Base-by-base conservation (phyloP, 2,113 vertebrate species). In the Empidonax traillii region DNA sequence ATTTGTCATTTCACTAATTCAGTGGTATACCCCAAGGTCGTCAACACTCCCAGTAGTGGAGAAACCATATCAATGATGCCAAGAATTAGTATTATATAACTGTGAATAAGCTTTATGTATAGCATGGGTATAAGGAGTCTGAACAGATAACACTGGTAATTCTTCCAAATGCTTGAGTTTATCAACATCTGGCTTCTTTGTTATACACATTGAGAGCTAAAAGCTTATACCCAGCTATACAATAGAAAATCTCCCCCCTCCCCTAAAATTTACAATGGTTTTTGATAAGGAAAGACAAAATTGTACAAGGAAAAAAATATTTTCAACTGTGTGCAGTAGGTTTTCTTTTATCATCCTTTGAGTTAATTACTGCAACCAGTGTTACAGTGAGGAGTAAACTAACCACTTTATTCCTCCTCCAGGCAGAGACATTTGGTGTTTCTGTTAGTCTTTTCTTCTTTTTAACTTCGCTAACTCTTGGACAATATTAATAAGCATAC, bases 361-460 rank as follows among this genome's bases (percentile, higher is more conserved):
- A 41, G 18, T 66, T 77, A 46, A 12, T 55, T 71, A 10, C 12
- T 74, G 20, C 8, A 46, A 23, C 6, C 18, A 67, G 8, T 39
- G 16, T 81, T 82, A 47, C 44, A 81, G 2, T 21, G 5, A 76
- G 33, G 6, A 51, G 10, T 51, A 71, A 65, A 59, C 3, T 21
- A 69, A 12, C 4, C 6, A n/a, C 2, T 37, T 25, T 12, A 51
- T 44, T 59, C 19, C 5, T 58, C 3, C 7, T n/a, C 2, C 14
- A 53, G 9, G 10, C 4, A 49, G 8, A 58, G 24, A 46, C 0
- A 1, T 67, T 55, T 59, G 4, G 22, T 46, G 0, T 3, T 21
- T 41, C 44, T 8, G 16, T 65, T 35, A 37, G 4, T 6, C 55
- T 21, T 46, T 46, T 39, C 2, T 33, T 24, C 39, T 56, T 49